These are phyloP conservation scores for Platyrinchus mystaceus DNA, from an alignment of 2,797 vertebrate species.

Conservation along the genomic window DNA sequence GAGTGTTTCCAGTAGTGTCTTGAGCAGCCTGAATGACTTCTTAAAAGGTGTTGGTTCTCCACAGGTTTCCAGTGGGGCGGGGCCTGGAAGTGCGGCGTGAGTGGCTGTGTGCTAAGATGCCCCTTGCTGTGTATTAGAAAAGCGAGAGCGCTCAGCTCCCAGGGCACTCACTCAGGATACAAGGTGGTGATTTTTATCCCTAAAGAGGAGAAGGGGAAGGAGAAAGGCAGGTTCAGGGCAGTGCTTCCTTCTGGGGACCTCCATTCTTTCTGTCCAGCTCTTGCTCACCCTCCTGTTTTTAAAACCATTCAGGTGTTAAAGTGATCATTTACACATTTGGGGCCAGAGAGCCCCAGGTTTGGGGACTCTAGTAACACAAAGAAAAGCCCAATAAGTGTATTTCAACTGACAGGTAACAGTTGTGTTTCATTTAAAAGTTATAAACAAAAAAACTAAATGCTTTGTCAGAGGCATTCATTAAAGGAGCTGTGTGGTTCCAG, in stretches of 20 bases:
- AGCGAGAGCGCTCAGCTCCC: not conserved
- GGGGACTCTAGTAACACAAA: not conserved
- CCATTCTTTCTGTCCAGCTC: not conserved
- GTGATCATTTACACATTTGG: rapidly evolving
- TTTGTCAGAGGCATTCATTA: constrained; percentile 42
- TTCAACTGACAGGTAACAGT: not conserved
- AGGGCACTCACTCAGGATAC: not conserved
- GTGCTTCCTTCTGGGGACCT: not conserved
- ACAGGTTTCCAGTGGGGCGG: rapidly evolving
- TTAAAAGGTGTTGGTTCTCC: not conserved
- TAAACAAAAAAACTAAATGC: not conserved
- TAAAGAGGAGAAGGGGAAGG: not conserved
- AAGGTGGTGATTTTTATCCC: not conserved
- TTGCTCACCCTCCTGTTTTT: not conserved
- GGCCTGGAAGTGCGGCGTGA: not conserved
- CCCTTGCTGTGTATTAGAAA: not conserved
- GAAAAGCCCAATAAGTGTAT: not conserved
- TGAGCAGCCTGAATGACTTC: not conserved
- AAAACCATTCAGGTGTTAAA: not conserved
- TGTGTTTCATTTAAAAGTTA: not conserved
- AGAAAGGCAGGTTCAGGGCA: not conserved
- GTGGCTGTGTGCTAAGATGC: not conserved
- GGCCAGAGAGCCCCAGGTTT: not conserved
- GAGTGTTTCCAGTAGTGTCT: not conserved
- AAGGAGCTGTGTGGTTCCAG: constrained; percentile 1